Evolutionary conservation across 2,888 invertebrate genomes (phyloP), one percentile per base, ranked within the genome.

Genomic region (Acleris cristana): DNA sequence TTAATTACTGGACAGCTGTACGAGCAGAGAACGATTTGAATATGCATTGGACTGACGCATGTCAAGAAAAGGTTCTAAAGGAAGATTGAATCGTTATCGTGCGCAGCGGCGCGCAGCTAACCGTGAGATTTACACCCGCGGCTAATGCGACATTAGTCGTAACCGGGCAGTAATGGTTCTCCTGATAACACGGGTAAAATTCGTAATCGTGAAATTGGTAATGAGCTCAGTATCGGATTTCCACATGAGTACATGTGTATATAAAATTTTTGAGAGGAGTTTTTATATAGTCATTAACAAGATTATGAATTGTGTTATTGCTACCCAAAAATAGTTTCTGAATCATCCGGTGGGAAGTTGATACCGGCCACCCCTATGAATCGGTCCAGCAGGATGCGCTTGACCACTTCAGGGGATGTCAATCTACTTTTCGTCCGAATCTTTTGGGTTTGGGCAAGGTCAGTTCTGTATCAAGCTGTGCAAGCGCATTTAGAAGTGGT

Each of bases 151-250:
- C 56, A 44, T 44, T 44, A 44, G 40, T 56, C 56, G 40, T 56
- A 56, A 56, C 19, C 21, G 16, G 21, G 44, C 21, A 56, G 44
- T 44, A 56, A 56, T 56, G 44, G 40, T 56, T 56, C 21, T 56
- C 21, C 21, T 56, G 56, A 56, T 56, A 56, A 56, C 56, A 56
- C 40, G 44, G 16, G 21, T 56, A 56, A 44, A 56, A 56, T 44
- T 56, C 56, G 44, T 44, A 56, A 56, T 56, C 56, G 40, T 21
- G 44, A 40, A 44, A 55, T 56, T 56, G 19, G 40, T 56, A 56
- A 56, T 44, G 56, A 44, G 44, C 21, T 55, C 21, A 56, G 40
- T 56, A 56, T 23, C 44, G 44, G 16, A 21, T 23, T 56, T 44
- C 56, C 21, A 44, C 44, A 19, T 16, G 40, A 56, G 34, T 56